A percentile compares a stretch with the other conserved stretches of the same genome.
Conservation (phyloP, 2,888 invertebrate genomes). For the Melangyna quadrimaculata region DNA sequence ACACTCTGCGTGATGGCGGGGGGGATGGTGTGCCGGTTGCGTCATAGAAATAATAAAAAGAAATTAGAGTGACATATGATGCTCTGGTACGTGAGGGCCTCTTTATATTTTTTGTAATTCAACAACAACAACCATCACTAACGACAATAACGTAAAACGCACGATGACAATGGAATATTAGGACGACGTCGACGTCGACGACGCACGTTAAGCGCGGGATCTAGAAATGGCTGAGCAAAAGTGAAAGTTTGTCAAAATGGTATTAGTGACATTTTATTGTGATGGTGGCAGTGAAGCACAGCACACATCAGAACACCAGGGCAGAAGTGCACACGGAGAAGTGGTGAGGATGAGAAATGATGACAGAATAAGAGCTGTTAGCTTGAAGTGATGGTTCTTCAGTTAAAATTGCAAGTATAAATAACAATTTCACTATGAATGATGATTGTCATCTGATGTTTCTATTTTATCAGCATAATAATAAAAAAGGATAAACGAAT, state of each 20-base stretch:
- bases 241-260: constrained; percentile 54
- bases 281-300: not conserved
- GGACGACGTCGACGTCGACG: not conserved
- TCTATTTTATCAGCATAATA: constrained; percentile 19
- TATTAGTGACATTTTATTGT: constrained; percentile 63
- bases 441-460: constrained; percentile 40
- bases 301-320: too few relatives aligned
- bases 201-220: not conserved
- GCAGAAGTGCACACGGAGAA: not conserved
- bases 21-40: too few relatives aligned
- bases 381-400: constrained; percentile 45
- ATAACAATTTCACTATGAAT: constrained; percentile 53
- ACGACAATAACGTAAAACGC: constrained; percentile 13
- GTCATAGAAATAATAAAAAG: constrained; percentile 59
- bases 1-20: not conserved
- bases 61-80: constrained; percentile 69
- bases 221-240: constrained; percentile 21
- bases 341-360: constrained; percentile 48
- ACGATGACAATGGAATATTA: not conserved
- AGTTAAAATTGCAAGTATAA: constrained; percentile 54
- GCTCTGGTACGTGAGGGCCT: constrained; percentile 59
- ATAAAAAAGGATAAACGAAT: not conserved
- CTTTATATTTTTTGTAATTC: not conserved
- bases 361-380: constrained; percentile 56
- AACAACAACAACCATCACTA: not conserved